Evolutionary conservation across 2,113 vertebrate genomes (phyloP).

Genomic region (Capricornis sumatraensis): DNA sequence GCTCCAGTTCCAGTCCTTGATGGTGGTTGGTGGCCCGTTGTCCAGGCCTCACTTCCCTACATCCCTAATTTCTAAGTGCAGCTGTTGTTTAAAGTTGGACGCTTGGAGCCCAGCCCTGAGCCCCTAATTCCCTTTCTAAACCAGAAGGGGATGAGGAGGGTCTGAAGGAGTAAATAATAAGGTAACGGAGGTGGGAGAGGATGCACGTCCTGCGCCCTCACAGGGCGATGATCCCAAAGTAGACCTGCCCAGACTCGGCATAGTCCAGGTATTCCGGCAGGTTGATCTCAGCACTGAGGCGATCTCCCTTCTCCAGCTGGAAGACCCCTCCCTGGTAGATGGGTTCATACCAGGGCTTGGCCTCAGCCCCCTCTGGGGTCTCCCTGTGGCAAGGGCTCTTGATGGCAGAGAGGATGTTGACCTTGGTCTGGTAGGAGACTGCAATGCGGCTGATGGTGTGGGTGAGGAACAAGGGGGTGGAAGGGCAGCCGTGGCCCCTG

Average conservation of each 20-base stretch:
- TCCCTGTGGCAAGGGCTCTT: conserved; percentile 72
- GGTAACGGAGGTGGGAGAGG: neutral
- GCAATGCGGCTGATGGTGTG: conserved; percentile 58
- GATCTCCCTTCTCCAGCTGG: conserved; percentile 66
- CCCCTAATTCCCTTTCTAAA: neutral
- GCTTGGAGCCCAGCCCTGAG: neutral
- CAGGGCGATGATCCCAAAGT: conserved; percentile 77
- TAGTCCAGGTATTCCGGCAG: conserved; percentile 30
- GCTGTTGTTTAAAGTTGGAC: neutral
- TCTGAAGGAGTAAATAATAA: neutral
- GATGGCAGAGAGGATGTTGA: conserved; percentile 70
- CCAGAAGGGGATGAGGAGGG: neutral
- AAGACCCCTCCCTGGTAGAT: conserved; percentile 78
- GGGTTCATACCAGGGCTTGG: conserved; percentile 71
- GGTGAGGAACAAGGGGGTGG: conserved; percentile 47
- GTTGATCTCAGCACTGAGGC: conserved; percentile 61
- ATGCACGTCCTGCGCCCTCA: neutral
- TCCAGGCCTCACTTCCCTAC: neutral
- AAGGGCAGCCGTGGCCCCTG: conserved; percentile 54
- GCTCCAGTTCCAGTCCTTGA: neutral
- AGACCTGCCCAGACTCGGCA: conserved; percentile 45
- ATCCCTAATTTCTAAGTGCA: conserved; percentile 5
- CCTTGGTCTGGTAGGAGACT: neutral
- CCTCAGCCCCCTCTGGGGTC: neutral
- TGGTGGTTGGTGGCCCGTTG: neutral